A percentile compares a stretch with the other conserved stretches of the same genome.
Evolutionary conservation across 2,113 vertebrate genomes (phyloP).

Genomic region (Prochilodus magdalenae): DNA sequence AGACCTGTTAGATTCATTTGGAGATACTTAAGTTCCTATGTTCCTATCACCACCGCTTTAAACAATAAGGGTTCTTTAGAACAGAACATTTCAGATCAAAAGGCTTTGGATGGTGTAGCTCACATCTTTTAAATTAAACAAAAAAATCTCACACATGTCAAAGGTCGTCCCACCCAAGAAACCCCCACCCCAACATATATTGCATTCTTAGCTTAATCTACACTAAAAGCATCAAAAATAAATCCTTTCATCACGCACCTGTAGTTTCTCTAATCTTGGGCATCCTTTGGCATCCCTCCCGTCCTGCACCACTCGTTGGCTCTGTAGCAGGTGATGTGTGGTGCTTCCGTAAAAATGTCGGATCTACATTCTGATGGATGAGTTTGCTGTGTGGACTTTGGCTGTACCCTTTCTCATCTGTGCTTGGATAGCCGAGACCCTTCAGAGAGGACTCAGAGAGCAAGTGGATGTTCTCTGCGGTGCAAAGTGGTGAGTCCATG

Average conservation of each 20-base stretch:
- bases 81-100: too few relatives aligned
- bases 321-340: slow-evolving; percentile 88
- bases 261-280: slow-evolving; percentile 99
- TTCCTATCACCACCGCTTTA: too few relatives aligned
- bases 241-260: slow-evolving; percentile 86
- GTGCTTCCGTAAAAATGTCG: slow-evolving; percentile 85
- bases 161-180: too few relatives aligned
- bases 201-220: not conserved
- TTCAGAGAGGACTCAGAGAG: slow-evolving; percentile 85
- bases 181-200: too few relatives aligned
- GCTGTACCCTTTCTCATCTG: slow-evolving; percentile 85
- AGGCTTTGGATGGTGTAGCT: too few relatives aligned
- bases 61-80: too few relatives aligned
- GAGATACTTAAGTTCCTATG: too few relatives aligned
- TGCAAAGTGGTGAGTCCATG: slow-evolving; percentile 90
- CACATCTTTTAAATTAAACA: too few relatives aligned
- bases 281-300: slow-evolving; percentile 89
- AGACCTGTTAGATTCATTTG: too few relatives aligned
- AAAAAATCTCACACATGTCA: too few relatives aligned
- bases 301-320: slow-evolving; percentile 82
- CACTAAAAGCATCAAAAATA: not conserved
- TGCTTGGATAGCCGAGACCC: slow-evolving; percentile 77
- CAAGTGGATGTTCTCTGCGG: slow-evolving; percentile 83
- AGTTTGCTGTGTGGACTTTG: slow-evolving; percentile 82
- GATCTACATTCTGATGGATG: slow-evolving; percentile 84